phyloP scores from a whole-genome alignment of 2,888 invertebrate genomes.

The Rhingia rostrata region DNA sequence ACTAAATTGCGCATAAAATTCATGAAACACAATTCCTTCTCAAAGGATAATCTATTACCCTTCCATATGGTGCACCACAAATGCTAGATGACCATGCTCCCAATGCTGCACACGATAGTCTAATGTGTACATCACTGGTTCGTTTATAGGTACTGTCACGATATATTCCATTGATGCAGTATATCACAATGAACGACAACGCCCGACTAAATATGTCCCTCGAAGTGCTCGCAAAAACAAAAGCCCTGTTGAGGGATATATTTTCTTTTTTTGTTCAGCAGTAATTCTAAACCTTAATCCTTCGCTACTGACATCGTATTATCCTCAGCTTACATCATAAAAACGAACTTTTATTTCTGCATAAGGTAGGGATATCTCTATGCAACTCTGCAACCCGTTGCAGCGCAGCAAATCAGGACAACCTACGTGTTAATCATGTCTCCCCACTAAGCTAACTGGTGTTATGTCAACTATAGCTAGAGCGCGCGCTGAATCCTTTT shows the following conservation, averaged over 20 bases:
- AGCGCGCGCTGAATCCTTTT: constrained; percentile 30
- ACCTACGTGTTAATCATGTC: constrained; percentile 60
- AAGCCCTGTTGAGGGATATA: neutral
- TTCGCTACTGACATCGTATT: constrained; percentile 57
- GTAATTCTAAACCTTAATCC: constrained; percentile 64
- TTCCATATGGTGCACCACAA: neutral
- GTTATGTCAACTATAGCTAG: constrained; percentile 2
- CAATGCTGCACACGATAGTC: constrained; percentile 26
- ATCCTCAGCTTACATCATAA: constrained; percentile 61
- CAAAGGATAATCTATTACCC: constrained; percentile 48
- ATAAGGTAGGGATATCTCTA: neutral
- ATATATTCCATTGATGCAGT: constrained; percentile 15
- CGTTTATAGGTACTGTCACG: constrained; percentile 48
- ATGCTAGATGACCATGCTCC: constrained; percentile 26
- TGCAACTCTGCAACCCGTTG: constrained; percentile 46
- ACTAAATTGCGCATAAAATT: constrained; percentile 67
- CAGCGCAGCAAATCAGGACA: constrained; percentile 60
- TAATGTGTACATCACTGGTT: constrained; percentile 30
- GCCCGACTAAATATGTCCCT: constrained; percentile 22
- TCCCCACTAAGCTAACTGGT: constrained; percentile 20
- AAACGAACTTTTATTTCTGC: constrained; percentile 13
- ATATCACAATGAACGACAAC: constrained; percentile 30
- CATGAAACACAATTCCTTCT: constrained; percentile 35
- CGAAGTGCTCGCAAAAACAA: constrained; percentile 34
- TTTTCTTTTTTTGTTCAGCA: neutral